Evolutionary conservation across 2,888 invertebrate genomes (phyloP).

Genomic region (Drosophila mercatorum): DNA sequence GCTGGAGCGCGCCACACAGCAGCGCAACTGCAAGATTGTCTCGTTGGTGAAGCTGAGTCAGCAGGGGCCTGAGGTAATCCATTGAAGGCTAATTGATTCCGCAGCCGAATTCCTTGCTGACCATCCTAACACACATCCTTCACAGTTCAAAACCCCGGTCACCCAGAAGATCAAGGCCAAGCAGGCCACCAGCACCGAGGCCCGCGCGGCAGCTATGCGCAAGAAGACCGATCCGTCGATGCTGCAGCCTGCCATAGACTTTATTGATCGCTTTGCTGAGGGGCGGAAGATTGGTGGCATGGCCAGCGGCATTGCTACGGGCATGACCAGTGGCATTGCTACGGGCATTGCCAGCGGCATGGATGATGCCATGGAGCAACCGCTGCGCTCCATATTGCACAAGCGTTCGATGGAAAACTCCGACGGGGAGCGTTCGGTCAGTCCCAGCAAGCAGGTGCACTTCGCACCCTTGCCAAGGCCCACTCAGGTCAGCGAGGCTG

Average conservation of each 20-base stretch:
- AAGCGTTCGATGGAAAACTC: background rate
- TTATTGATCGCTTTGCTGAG: constrained; percentile 8
- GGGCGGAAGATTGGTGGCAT: background rate
- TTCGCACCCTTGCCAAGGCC: constrained; percentile 29
- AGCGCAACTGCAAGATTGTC: constrained; percentile 29
- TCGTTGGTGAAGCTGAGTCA: constrained; percentile 10
- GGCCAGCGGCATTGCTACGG: too few relatives aligned
- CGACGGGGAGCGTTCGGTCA: background rate
- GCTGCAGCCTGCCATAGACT: constrained; percentile 32
- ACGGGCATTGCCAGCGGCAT: background rate
- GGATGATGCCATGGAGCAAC: background rate
- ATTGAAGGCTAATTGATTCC: background rate
- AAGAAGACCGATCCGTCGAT: background rate
- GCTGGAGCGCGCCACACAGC: constrained; percentile 16
- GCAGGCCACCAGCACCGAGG: background rate
- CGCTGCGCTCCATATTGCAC: constrained; percentile 29
- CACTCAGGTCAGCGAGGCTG: background rate
- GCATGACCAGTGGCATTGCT: background rate
- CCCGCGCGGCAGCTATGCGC: background rate
- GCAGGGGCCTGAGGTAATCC: background rate
- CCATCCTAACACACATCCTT: too few relatives aligned
- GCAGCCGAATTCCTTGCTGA: background rate
- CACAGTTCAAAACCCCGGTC: background rate
- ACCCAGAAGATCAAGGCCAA: background rate
- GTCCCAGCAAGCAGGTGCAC: constrained; percentile 31